Evolutionary conservation across 2,797 vertebrate genomes (phyloP).

Genomic region (Argya squamiceps): DNA sequence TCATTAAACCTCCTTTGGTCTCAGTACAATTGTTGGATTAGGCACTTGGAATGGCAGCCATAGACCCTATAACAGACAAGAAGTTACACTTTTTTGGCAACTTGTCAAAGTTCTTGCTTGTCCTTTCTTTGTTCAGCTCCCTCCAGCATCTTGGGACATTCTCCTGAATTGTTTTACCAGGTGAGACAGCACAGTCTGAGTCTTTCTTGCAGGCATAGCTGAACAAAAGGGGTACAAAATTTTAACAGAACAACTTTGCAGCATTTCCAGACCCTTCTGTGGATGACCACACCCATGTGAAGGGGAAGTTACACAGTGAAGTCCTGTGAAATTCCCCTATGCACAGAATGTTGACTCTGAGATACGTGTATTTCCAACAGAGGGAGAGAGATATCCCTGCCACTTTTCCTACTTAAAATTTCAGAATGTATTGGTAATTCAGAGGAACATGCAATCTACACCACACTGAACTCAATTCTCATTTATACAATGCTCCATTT

Average conservation of each 20-base stretch:
- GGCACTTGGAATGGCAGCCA: neutral
- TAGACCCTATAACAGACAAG: neutral
- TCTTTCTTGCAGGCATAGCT: neutral
- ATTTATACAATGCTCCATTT: slow-evolving; percentile 6
- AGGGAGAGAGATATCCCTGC: neutral
- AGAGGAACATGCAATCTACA: neutral
- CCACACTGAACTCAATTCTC: neutral
- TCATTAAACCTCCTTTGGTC: neutral
- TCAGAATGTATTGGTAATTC: neutral
- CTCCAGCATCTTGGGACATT: neutral
- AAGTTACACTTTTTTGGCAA: neutral
- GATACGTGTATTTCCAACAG: neutral
- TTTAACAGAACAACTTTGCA: neutral
- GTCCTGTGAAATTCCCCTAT: neutral
- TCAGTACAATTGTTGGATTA: neutral
- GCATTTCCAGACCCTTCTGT: neutral
- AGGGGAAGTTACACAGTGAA: neutral
- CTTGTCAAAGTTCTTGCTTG: neutral
- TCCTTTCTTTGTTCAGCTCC: neutral
- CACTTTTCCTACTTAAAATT: neutral
- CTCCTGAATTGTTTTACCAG: neutral
- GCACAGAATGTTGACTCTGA: neutral
- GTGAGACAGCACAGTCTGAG: neutral
- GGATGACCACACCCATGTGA: neutral
- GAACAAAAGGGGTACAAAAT: neutral